These are phyloP conservation scores for Cynopterus brachyotis DNA, from an alignment of 2,113 vertebrate genomes.

Conservation along the genomic window DNA sequence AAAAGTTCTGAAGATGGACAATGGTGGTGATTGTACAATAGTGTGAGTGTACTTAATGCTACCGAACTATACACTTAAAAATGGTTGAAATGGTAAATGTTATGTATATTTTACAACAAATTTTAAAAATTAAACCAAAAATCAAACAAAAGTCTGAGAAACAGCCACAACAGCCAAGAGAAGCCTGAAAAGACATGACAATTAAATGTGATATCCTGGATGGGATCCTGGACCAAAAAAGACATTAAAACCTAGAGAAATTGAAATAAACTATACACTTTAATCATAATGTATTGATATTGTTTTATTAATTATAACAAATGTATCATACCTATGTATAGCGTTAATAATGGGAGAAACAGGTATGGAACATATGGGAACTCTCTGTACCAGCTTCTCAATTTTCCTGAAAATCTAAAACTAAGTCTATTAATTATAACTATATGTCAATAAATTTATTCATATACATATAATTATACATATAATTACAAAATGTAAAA, in stretches of 20 bases:
- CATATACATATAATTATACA: background rate
- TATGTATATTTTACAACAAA: background rate
- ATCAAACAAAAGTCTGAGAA: background rate
- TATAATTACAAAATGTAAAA: background rate
- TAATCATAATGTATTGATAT: background rate
- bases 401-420: constrained; percentile 27
- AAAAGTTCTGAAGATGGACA: background rate
- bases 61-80: background rate
- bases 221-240: background rate
- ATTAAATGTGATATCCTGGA: background rate
- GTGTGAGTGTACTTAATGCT: no score
- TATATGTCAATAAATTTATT: background rate
- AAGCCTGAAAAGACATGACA: background rate
- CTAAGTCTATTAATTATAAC: background rate
- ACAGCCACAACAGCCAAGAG: background rate
- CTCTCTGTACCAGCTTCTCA: background rate
- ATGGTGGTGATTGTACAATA: background rate
- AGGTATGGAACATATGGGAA: background rate
- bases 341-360: background rate
- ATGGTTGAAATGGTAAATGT: background rate
- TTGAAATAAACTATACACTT: background rate
- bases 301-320: background rate
- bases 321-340: background rate
- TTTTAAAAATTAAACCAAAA: background rate
- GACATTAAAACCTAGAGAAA: background rate